phyloP scores from a whole-genome alignment of 2,797 vertebrate genomes.

The Scolopax bukidnonensis region DNA sequence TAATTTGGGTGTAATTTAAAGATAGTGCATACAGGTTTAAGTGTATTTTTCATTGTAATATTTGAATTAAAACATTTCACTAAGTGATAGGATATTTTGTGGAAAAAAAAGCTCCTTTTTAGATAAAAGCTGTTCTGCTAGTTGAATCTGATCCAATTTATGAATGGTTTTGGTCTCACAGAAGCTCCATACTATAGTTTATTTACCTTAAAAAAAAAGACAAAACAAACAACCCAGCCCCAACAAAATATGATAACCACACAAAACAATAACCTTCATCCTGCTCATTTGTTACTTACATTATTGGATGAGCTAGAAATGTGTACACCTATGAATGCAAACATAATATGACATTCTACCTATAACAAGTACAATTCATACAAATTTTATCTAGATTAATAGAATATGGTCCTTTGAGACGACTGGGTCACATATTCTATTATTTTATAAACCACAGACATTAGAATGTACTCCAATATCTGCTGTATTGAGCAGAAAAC shows the following conservation, averaged over 20 bases:
- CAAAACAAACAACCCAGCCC: accelerated
- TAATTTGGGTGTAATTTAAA: background rate
- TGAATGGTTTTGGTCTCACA: background rate
- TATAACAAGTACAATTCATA: background rate
- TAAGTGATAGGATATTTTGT: background rate
- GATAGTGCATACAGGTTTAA: background rate
- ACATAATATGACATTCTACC: background rate
- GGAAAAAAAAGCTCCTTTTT: background rate
- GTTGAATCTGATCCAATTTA: background rate
- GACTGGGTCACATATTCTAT: background rate
- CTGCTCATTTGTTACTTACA: background rate
- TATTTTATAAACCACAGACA: background rate
- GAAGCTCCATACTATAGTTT: background rate
- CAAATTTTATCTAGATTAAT: background rate
- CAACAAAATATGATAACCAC: background rate
- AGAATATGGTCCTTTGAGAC: background rate
- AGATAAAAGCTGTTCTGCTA: background rate
- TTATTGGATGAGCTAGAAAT: background rate
- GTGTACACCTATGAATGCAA: background rate
- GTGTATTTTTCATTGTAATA: background rate
- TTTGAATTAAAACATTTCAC: background rate
- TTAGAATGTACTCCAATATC: background rate
- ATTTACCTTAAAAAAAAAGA: background rate
- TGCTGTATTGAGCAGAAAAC: background rate
- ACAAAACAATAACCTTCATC: background rate